These are phyloP conservation scores for Paramuricea clavata DNA, from an alignment of 92 coral and sea anemone genomes.

Conservation along the genomic window DNA sequence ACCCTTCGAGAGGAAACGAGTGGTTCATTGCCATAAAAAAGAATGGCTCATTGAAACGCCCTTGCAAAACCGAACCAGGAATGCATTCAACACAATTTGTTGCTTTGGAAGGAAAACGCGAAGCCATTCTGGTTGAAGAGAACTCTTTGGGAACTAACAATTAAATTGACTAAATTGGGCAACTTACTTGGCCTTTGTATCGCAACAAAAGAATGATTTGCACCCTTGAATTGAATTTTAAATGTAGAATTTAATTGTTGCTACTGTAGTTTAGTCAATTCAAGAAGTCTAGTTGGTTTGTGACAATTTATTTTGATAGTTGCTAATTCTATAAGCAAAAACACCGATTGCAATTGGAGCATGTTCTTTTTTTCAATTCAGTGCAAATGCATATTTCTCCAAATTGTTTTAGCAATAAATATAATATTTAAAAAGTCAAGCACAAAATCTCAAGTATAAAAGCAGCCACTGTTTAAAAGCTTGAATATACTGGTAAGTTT, in stretches of 20 bases:
- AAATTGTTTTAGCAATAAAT: no score
- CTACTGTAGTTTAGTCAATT: neutral
- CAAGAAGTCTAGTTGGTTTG: neutral
- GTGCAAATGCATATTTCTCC: no score
- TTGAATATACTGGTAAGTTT: neutral
- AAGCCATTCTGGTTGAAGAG: neutral
- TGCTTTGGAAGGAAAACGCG: neutral
- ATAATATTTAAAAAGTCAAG: no score
- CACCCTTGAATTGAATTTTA: neutral
- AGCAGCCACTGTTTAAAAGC: neutral
- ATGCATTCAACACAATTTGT: slow-evolving; percentile 82
- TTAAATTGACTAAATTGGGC: neutral
- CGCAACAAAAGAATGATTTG: neutral
- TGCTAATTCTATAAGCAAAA: neutral
- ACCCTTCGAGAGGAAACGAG: neutral
- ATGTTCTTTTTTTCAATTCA: no score
- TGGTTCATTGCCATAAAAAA: slow-evolving; percentile 77
- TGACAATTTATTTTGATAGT: neutral
- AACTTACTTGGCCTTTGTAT: neutral
- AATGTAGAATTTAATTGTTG: neutral
- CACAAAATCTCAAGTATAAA: neutral
- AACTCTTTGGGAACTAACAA: neutral
- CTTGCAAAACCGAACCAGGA: slow-evolving; percentile 72
- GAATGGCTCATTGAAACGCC: slow-evolving; percentile 73
- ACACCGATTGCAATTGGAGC: no score